Percentiles rank a stretch among this genome's conserved stretches.
Conservation (phyloP, 1,140 invertebrate species). For the Pararge aegeria region DNA sequence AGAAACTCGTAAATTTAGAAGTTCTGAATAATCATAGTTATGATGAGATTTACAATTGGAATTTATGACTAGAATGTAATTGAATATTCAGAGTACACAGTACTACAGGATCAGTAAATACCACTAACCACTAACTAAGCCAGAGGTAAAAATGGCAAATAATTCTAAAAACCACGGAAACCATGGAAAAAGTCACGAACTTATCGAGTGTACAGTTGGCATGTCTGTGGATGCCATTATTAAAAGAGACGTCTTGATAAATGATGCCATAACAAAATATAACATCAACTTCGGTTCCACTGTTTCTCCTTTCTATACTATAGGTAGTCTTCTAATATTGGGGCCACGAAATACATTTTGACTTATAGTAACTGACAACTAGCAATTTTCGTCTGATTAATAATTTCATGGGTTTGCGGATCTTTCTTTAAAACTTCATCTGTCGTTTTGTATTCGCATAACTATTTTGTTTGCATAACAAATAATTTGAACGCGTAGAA, state of each 20-base stretch:
- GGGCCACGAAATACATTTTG: neutral
- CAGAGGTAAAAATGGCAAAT: too few species aligned
- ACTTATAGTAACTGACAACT: neutral
- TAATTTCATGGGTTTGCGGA: neutral
- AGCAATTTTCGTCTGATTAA: neutral
- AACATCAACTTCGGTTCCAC: neutral
- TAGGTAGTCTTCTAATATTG: neutral
- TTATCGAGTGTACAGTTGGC: neutral
- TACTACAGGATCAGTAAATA: too few species aligned
- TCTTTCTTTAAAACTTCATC: neutral
- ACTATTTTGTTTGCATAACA: too few species aligned
- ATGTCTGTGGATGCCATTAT: neutral
- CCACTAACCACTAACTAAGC: too few species aligned
- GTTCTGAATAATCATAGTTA: too few species aligned
- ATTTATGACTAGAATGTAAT: too few species aligned
- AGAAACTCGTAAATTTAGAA: too few species aligned
- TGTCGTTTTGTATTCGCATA: neutral
- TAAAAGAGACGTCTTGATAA: slow-evolving; percentile 1
- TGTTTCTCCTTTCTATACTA: neutral
- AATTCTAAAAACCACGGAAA: too few species aligned
- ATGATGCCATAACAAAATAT: neutral
- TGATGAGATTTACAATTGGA: too few species aligned
- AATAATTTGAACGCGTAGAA: too few species aligned
- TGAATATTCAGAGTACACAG: too few species aligned
- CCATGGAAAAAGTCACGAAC: too few species aligned